Percentiles rank a stretch among this genome's conserved stretches.
phyloP scores from a whole-genome alignment of 2,113 vertebrate species.

The Trematocara variabile region DNA sequence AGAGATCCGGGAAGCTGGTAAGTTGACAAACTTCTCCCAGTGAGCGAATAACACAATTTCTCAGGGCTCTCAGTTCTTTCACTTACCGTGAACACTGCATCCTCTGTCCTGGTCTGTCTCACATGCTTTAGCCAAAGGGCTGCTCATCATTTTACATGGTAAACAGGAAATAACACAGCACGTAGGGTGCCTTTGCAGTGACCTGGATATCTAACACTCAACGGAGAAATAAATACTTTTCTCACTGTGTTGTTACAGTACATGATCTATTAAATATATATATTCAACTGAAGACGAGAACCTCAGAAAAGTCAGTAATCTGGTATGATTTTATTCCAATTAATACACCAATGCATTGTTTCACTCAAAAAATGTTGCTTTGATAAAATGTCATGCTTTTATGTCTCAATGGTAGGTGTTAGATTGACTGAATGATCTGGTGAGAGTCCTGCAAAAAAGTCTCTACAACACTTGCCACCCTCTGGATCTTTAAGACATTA shows the following conservation, averaged over 20 bases:
- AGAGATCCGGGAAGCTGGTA: slow-evolving; percentile 9
- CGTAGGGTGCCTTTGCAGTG: slow-evolving; percentile 48
- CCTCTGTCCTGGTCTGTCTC: slow-evolving; percentile 57
- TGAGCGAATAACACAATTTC: slow-evolving; percentile 50
- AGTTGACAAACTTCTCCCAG: slow-evolving; percentile 27
- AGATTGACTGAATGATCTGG: background rate
- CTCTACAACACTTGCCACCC: background rate
- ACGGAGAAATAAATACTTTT: background rate
- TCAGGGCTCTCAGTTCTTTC: slow-evolving; percentile 32
- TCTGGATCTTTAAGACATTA: background rate
- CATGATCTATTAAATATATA: background rate
- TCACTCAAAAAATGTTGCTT: background rate
- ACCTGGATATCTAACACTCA: slow-evolving; percentile 51
- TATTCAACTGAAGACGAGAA: background rate
- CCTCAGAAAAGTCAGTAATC: background rate
- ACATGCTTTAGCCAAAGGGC: slow-evolving; percentile 59
- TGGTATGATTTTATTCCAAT: background rate
- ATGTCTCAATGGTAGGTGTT: background rate
- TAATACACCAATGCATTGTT: background rate
- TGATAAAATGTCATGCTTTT: background rate
- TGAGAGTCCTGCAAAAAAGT: background rate
- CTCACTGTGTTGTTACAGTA: background rate
- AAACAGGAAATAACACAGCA: slow-evolving; percentile 55
- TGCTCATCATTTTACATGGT: slow-evolving; percentile 64
- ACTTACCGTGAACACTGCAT: slow-evolving; percentile 38